Conservation (phyloP, 2,113 vertebrate genomes). For the Callopanchax toddi region DNA sequence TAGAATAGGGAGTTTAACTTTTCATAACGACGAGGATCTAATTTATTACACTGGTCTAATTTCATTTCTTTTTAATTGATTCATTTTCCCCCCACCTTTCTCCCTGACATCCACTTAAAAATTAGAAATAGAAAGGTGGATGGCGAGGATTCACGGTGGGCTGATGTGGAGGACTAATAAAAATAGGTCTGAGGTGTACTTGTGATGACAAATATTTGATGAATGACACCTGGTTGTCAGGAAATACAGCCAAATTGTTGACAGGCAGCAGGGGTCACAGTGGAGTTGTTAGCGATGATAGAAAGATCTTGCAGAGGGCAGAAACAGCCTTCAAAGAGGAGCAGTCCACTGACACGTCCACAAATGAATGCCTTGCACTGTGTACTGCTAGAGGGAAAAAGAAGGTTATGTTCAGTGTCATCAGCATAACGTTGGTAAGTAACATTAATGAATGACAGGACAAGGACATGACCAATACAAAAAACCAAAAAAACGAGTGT, state of each 20-base stretch:
- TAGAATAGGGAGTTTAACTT: conserved; percentile 20
- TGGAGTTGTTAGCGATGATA: conserved; percentile 58
- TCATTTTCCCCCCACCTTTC: background rate
- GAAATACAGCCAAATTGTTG: conserved; percentile 51
- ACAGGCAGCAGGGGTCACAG: conserved; percentile 54
- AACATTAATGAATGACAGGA: conserved; percentile 45
- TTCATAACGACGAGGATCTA: conserved; percentile 16
- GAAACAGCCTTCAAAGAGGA: conserved; percentile 33
- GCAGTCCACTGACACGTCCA: conserved; percentile 46
- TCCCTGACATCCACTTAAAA: conserved; percentile 9
- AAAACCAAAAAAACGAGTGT: conserved; percentile 21
- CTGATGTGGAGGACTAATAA: conserved; percentile 22
- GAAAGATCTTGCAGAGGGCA: conserved; percentile 42
- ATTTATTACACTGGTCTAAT: conserved; percentile 17
- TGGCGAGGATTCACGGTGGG: conserved; percentile 4
- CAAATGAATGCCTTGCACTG: conserved; percentile 52
- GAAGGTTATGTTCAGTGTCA: conserved; percentile 54
- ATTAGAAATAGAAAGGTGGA: conserved; percentile 25
- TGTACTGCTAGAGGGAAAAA: conserved; percentile 39
- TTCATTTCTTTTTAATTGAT: background rate
- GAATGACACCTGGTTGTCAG: conserved; percentile 59
- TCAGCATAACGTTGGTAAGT: conserved; percentile 49
- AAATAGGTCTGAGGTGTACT: conserved; percentile 23
- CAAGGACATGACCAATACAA: conserved; percentile 34
- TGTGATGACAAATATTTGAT: conserved; percentile 45